These are phyloP conservation scores for Mus spicilegus DNA, from an alignment of 2,113 vertebrate species.

Conservation along the genomic window DNA sequence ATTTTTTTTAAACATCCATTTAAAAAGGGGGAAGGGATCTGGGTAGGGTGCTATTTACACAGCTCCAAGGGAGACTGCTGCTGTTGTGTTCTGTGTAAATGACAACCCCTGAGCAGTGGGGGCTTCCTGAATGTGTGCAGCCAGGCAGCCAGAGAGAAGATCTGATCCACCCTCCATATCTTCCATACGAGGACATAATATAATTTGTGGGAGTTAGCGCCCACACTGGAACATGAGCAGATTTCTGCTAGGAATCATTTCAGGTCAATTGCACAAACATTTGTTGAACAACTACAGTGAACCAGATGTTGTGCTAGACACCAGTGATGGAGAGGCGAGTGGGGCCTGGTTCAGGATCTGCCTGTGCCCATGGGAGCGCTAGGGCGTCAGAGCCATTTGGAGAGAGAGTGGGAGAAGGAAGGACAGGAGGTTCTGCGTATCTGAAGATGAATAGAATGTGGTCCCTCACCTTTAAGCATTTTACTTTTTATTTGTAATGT, in stretches of 20 bases:
- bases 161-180: background rate
- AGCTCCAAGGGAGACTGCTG: background rate
- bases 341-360: background rate
- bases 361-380: no score
- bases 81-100: background rate
- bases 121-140: no score
- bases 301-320: background rate
- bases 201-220: background rate
- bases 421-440: background rate
- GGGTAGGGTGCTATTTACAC: background rate
- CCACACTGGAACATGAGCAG: background rate
- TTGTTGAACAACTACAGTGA: background rate
- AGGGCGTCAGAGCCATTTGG: background rate
- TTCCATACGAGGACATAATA: background rate
- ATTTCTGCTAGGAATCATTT: slow-evolving; percentile 26
- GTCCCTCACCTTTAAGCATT: background rate
- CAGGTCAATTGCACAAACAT: slow-evolving; percentile 3
- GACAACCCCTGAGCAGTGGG: no score
- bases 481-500: background rate
- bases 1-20: background rate
- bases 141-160: background rate
- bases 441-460: background rate
- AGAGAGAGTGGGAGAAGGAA: background rate
- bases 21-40: background rate
- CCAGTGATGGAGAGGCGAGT: background rate